phyloP scores from a whole-genome alignment of 2,113 vertebrate genomes.

The Cercopithecus mona region DNA sequence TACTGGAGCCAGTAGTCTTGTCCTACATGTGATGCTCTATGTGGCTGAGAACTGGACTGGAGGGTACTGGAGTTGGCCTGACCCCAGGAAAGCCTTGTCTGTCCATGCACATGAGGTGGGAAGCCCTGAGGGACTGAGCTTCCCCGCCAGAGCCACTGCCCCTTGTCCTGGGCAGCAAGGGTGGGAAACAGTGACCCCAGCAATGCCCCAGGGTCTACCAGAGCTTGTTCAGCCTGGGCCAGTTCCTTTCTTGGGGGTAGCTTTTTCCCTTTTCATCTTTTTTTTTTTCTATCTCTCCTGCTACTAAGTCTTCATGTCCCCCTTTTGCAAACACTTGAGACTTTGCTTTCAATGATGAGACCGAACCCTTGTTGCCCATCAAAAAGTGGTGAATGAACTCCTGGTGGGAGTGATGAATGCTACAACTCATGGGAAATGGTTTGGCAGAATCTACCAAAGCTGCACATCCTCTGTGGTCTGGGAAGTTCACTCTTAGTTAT shows the following conservation, averaged over 20 bases:
- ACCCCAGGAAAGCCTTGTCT: background rate
- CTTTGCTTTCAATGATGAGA: background rate
- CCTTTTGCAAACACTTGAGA: background rate
- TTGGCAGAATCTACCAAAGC: background rate
- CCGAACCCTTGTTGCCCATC: background rate
- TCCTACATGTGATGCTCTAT: background rate
- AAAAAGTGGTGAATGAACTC: background rate
- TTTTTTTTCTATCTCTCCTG: background rate
- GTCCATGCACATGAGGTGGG: background rate
- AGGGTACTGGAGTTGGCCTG: background rate
- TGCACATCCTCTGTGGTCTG: background rate
- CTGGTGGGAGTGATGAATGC: background rate
- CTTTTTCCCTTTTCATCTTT: background rate
- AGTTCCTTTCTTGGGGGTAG: background rate
- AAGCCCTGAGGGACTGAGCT: background rate
- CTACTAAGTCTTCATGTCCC: background rate
- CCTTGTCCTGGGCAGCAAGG: background rate
- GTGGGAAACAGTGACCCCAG: background rate
- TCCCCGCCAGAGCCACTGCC: no score
- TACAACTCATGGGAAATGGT: rapidly evolving
- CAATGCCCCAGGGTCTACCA: background rate
- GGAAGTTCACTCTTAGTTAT: no score
- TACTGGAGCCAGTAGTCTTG: background rate
- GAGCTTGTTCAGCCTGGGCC: background rate
- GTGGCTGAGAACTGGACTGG: background rate